Conservation (phyloP, 2,113 vertebrate species). For the Smithornis capensis region DNA sequence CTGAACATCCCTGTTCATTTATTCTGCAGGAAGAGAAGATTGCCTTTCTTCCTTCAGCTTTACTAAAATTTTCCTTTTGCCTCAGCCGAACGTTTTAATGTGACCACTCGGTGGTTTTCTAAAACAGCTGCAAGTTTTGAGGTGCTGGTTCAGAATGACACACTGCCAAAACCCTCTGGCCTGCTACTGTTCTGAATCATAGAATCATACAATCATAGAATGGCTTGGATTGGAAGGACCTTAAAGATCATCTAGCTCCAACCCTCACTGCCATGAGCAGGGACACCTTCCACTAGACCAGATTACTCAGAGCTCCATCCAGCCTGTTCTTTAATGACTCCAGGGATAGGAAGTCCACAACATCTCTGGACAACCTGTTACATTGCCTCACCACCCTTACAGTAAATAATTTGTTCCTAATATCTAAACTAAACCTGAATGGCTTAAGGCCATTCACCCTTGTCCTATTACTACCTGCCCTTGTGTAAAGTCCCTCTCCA, state of each 20-base stretch:
- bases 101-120: neutral
- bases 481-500: neutral
- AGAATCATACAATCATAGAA: neutral
- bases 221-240: neutral
- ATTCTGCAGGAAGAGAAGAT: neutral
- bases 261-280: neutral
- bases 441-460: neutral
- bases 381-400: too few relatives aligned
- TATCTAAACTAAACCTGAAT: neutral
- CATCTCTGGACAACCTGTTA: neutral
- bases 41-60: neutral
- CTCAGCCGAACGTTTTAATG: accelerated
- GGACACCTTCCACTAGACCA: neutral
- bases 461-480: neutral
- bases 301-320: neutral
- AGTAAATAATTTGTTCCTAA: neutral
- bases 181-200: neutral
- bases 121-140: neutral
- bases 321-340: neutral
- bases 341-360: neutral
- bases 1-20: neutral
- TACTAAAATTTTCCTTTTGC: neutral
- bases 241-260: neutral
- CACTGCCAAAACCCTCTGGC: neutral
- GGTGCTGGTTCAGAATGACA: neutral